phyloP scores from a whole-genome alignment of 2,113 vertebrate genomes.

The Bubalus kerabau region DNA sequence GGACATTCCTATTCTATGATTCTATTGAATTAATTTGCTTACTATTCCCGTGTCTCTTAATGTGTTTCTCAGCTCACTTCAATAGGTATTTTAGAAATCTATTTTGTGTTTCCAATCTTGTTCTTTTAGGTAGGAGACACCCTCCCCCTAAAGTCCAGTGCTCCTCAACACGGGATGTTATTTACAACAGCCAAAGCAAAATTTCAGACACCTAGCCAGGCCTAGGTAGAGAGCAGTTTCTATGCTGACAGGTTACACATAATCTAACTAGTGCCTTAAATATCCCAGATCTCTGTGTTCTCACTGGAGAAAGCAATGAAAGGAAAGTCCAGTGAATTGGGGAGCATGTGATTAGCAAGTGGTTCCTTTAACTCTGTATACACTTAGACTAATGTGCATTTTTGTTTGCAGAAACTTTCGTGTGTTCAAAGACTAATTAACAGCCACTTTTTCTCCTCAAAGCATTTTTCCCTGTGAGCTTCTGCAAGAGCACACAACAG shows the following conservation, averaged over 20 bases:
- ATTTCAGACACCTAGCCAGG: background rate
- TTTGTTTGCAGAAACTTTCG: background rate
- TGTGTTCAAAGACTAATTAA: background rate
- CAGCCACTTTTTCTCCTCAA: background rate
- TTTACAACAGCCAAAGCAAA: conserved; percentile 23
- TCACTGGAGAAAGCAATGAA: background rate
- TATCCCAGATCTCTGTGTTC: background rate
- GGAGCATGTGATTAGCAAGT: background rate
- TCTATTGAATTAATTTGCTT: background rate
- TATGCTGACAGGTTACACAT: background rate
- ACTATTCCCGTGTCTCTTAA: background rate
- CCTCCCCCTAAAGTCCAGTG: background rate
- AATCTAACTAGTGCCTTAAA: background rate
- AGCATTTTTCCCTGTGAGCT: conserved; percentile 15
- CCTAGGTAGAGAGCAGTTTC: background rate
- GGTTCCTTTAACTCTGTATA: background rate
- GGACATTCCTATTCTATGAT: background rate
- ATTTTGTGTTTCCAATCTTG: background rate
- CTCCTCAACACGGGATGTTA: background rate
- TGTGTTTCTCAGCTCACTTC: background rate
- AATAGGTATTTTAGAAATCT: background rate
- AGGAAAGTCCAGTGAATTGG: background rate
- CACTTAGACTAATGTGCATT: background rate
- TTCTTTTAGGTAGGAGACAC: background rate
- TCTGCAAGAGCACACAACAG: background rate